Percentiles rank a stretch among this genome's conserved stretches.
phyloP scores from a whole-genome alignment of 2,797 vertebrate genomes.

The Tinamus major region DNA sequence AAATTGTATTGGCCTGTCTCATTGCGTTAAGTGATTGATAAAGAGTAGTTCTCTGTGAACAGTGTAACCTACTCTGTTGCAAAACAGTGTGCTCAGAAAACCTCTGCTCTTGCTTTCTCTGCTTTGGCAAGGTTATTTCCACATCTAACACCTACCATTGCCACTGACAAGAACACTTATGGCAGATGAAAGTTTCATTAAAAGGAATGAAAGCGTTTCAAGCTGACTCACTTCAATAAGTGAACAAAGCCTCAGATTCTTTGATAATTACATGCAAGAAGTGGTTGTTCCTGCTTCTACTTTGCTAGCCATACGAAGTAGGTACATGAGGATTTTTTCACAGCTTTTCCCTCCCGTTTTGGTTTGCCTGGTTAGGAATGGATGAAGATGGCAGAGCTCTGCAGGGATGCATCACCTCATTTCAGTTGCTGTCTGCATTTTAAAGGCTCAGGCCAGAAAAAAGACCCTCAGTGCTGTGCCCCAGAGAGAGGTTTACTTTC shows the following conservation, averaged over 20 bases:
- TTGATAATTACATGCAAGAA: background rate
- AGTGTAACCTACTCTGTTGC: background rate
- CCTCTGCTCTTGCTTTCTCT: background rate
- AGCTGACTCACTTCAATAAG: constrained; percentile 28
- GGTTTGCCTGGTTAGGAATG: accelerated
- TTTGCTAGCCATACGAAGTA: background rate
- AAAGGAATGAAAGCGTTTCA: background rate
- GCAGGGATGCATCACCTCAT: accelerated
- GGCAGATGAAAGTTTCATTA: constrained; percentile 47
- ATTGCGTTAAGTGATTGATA: background rate
- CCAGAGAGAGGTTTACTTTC: background rate
- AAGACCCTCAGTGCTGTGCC: background rate
- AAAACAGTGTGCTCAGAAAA: constrained; percentile 3
- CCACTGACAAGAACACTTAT: background rate
- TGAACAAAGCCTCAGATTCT: background rate
- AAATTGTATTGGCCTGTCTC: background rate
- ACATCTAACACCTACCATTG: constrained; percentile 30
- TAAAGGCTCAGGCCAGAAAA: background rate
- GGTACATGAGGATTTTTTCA: background rate
- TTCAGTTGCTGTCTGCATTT: background rate
- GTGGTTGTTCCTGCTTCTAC: background rate
- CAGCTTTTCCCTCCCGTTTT: background rate
- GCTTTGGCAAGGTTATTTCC: background rate
- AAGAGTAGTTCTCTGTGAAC: background rate
- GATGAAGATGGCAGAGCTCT: background rate